Evolutionary conservation across 1,140 invertebrate genomes (phyloP).

Genomic region (Plectrocnemia conspersa): DNA sequence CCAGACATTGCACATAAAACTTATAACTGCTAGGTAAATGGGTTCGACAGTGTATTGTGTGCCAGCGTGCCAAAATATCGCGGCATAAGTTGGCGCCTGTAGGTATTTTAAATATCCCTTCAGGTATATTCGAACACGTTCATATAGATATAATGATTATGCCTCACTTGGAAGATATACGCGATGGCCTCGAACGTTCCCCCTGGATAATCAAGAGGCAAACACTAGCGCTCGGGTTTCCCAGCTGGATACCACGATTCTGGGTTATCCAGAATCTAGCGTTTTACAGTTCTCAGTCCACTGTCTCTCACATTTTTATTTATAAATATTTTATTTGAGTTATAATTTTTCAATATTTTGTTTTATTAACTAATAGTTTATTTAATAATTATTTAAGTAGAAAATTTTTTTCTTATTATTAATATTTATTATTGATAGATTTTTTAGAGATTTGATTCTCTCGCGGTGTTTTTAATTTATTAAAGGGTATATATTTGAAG

Average conservation of each 20-base stretch:
- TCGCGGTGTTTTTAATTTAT: too few relatives aligned
- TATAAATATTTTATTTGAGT: too few relatives aligned
- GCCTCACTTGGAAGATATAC: conserved; percentile 40
- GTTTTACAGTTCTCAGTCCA: too few relatives aligned
- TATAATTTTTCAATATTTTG: too few relatives aligned
- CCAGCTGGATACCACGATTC: neutral
- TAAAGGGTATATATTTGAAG: too few relatives aligned
- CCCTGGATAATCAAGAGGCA: neutral
- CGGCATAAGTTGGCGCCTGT: conserved; percentile 27
- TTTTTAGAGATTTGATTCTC: too few relatives aligned
- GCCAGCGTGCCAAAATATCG: conserved; percentile 33
- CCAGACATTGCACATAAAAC: conserved; percentile 26
- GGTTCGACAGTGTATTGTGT: conserved; percentile 31
- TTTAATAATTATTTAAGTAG: too few relatives aligned
- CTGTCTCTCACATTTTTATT: too few relatives aligned
- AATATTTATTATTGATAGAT: too few relatives aligned
- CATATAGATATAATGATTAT: conserved; percentile 41
- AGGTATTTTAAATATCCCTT: neutral
- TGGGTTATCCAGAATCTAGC: too few relatives aligned
- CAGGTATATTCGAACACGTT: conserved; percentile 28
- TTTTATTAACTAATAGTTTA: too few relatives aligned
- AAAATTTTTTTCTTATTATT: too few relatives aligned
- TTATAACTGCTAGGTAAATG: conserved; percentile 33
- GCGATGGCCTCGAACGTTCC: conserved; percentile 41
- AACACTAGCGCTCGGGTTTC: neutral